Evolutionary conservation across 2,797 vertebrate species (phyloP).

Genomic region (Macropodus opercularis): DNA sequence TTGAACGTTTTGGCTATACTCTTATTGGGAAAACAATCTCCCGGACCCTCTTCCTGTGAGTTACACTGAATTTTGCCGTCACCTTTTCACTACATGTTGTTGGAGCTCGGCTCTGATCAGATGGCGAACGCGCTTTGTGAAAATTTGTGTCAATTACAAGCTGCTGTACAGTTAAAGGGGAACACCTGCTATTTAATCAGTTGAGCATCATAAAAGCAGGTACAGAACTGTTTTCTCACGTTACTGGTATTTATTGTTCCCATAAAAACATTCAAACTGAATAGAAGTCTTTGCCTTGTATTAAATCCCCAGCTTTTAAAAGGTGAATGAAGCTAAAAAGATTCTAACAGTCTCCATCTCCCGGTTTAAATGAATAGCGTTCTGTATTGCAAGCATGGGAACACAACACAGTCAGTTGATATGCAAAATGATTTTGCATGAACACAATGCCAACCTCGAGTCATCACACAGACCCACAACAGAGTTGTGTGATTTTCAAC

Average conservation of each 20-base stretch:
- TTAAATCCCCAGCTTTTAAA: constrained; percentile 24
- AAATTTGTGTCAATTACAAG: constrained; percentile 18
- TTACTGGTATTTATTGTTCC: constrained; percentile 34
- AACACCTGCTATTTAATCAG: constrained; percentile 30
- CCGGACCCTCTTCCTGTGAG: not conserved
- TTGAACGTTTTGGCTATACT: constrained; percentile 15
- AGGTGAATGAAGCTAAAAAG: constrained; percentile 16
- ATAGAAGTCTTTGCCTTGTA: constrained; percentile 9
- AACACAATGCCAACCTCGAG: constrained; percentile 51
- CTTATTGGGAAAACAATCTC: constrained; percentile 14
- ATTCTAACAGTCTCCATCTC: constrained; percentile 43
- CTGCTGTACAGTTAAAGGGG: constrained; percentile 12
- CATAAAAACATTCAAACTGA: constrained; percentile 17
- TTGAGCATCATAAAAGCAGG: constrained; percentile 26
- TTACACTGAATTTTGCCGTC: constrained; percentile 8
- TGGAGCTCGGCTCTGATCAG: constrained; percentile 24
- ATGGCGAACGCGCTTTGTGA: constrained; percentile 4
- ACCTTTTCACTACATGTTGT: constrained; percentile 12
- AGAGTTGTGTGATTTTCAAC: constrained; percentile 60
- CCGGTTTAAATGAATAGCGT: constrained; percentile 40
- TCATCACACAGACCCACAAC: constrained; percentile 62
- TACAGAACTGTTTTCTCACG: constrained; percentile 5
- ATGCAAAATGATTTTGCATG: constrained; percentile 58
- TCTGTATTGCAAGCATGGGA: constrained; percentile 47
- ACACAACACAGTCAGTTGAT: constrained; percentile 33